A percentile compares a stretch with the other conserved stretches of the same genome.
phyloP scores from a whole-genome alignment of 2,113 vertebrate species.

The Antechinus stuartii region DNA sequence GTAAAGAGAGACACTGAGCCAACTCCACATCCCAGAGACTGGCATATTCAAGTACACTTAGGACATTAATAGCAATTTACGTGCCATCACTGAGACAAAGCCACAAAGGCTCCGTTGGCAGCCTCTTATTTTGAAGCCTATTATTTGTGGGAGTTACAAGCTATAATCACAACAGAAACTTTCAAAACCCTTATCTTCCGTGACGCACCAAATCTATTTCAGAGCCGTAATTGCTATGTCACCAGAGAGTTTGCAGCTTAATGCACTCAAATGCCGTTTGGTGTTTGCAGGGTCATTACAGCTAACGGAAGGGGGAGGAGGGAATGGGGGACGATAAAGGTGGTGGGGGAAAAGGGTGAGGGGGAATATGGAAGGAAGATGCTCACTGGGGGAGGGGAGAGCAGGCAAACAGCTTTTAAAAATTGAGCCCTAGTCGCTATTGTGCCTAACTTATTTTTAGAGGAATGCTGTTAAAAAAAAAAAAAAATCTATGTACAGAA shows the following conservation, averaged over 20 bases:
- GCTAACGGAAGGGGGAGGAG: slow-evolving; percentile 71
- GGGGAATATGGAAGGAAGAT: neutral
- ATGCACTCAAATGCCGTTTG: slow-evolving; percentile 89
- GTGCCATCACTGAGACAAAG: slow-evolving; percentile 90
- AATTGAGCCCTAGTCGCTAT: slow-evolving; percentile 63
- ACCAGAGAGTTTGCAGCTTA: slow-evolving; percentile 88
- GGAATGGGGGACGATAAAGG: neutral
- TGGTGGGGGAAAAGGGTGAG: slow-evolving; percentile 17
- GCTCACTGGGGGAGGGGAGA: neutral
- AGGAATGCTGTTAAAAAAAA: neutral
- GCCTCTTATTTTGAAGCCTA: slow-evolving; percentile 98
- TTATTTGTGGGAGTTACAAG: slow-evolving; percentile 97
- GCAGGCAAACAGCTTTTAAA: neutral
- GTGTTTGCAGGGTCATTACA: slow-evolving; percentile 88
- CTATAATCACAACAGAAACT: slow-evolving; percentile 96
- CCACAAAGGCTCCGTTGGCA: slow-evolving; percentile 93
- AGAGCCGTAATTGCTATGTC: slow-evolving; percentile 96
- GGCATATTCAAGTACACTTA: slow-evolving; percentile 95
- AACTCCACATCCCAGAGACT: slow-evolving; percentile 89
- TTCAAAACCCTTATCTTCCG: slow-evolving; percentile 91
- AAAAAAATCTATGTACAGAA: slow-evolving; percentile 10
- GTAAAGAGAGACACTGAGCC: slow-evolving; percentile 91
- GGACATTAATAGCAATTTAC: slow-evolving; percentile 97
- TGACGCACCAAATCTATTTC: slow-evolving; percentile 96
- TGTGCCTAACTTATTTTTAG: slow-evolving; percentile 73